Conservation (phyloP, 2,888 invertebrate species). For the Archips crataeganus region DNA sequence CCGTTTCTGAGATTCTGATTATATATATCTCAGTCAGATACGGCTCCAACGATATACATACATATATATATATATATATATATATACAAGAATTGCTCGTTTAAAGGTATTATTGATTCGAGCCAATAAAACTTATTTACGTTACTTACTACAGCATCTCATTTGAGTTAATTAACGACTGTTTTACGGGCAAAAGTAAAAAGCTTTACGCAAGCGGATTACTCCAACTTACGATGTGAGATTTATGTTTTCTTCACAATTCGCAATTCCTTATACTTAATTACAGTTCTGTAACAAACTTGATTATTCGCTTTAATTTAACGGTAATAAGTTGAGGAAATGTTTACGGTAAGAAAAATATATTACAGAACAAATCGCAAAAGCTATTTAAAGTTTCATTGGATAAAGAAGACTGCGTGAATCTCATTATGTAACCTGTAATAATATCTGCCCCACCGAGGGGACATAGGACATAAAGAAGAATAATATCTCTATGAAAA, state of each 20-base stretch:
- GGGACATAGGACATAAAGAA: too few species aligned
- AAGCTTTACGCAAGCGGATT: slow-evolving; percentile 21
- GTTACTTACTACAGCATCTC: not conserved
- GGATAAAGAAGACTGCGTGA: not conserved
- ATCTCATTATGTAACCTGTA: not conserved
- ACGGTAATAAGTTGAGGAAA: not conserved
- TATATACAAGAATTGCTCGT: too few species aligned
- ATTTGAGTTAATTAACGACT: slow-evolving; percentile 12
- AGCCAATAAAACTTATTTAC: not conserved
- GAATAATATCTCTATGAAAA: too few species aligned
- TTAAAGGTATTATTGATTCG: not conserved
- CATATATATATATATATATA: too few species aligned
- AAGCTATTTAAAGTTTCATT: slow-evolving; percentile 19
- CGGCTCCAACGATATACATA: too few species aligned
- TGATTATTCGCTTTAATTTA: not conserved
- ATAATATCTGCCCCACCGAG: too few species aligned
- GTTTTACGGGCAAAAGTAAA: slow-evolving; percentile 18
- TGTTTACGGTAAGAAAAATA: slow-evolving; percentile 7
- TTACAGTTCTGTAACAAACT: slow-evolving; percentile 13
- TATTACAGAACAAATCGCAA: not conserved
- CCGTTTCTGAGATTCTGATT: too few species aligned
- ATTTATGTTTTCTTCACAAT: slow-evolving; percentile 5
- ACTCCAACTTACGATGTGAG: slow-evolving; percentile 21
- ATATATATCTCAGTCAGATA: too few species aligned
- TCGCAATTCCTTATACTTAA: not conserved